Percentiles rank a stretch among this genome's conserved stretches.
Conservation (phyloP, 2,113 vertebrate genomes). For the Struthidea cinerea region DNA sequence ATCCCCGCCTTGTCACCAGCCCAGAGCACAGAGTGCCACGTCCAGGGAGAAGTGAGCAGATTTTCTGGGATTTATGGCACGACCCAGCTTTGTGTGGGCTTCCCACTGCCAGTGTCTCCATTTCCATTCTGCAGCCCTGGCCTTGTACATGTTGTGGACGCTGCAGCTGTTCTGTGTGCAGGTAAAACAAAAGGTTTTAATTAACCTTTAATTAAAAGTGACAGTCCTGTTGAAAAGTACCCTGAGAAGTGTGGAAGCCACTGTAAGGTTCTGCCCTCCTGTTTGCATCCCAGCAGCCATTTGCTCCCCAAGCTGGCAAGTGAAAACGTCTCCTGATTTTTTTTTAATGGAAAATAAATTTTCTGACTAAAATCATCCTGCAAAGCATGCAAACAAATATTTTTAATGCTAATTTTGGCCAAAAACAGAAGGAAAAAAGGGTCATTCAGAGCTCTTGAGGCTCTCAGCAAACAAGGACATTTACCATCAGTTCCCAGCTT, state of each 20-base stretch:
- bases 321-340: neutral
- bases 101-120: neutral
- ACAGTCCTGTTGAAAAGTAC: slow-evolving; percentile 36
- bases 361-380: neutral
- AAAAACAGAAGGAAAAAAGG: neutral
- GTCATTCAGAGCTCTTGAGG: neutral
- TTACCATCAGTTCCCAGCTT: neutral
- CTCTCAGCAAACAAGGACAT: neutral
- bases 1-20: neutral
- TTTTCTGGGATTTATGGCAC: neutral
- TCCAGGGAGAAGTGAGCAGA: neutral
- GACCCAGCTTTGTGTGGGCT: neutral
- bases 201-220: slow-evolving; percentile 70
- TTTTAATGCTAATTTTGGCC: neutral
- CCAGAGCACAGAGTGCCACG: rapidly evolving
- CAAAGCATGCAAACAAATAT: neutral
- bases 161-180: slow-evolving; percentile 48
- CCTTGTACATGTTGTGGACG: neutral
- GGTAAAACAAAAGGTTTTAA: slow-evolving; percentile 63
- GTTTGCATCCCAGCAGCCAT: neutral
- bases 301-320: neutral
- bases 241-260: neutral
- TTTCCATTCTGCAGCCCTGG: neutral
- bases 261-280: neutral
- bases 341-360: neutral